Base-by-base conservation (phyloP, 1,140 invertebrate species). In the Phymastichus coffea region DNA sequence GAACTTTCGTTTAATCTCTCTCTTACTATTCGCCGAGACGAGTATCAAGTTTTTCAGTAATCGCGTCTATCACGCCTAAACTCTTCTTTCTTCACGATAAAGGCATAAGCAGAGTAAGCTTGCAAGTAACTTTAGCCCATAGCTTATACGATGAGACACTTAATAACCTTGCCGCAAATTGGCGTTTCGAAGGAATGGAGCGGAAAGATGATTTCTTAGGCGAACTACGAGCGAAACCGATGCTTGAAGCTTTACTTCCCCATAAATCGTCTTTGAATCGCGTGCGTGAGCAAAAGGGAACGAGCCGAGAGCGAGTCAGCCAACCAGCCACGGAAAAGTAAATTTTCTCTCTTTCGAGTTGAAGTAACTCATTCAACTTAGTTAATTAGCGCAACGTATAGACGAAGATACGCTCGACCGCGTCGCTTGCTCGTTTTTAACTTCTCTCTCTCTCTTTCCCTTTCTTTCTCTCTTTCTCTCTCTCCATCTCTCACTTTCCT, bases 321-420 rank as follows among this genome's bases (percentile, higher is more conserved):
- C n/a, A n/a, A n/a, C n/a, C n/a, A 59, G 55, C 59, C 53, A 55
- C 43, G 59, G 60, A 57, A 67, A 63, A 62, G 47, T 65, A 59
- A 48, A 57, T 61, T 66, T 57, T 64, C 35, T n/a, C n/a, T 28
- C 28, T 44, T 52, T 52, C 56, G 53, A 69, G 25, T 67, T 63
- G 10, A 57, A 68, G 55, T 66, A 62, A 68, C 61, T 70, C 62
- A 69, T 66, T 67, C 64, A 72, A 72, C 65, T 68, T 72, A 64
- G 63, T 68, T 68, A 68, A 66, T 69, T 70, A 59, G 43, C 55
- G 26, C 59, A 12, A 14, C 28, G 25, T 37, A 37, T 19, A 52
- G 40, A 19, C n/a, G 23, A 22, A 53, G 10, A 28, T 48, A 37
- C 35, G 33, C 48, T 47, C 12, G 20, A 41, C 20, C 43, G 25